A percentile compares a stretch with the other conserved stretches of the same genome.
These are phyloP conservation scores for Pangasianodon hypophthalmus DNA, from an alignment of 2,113 vertebrate genomes.

Conservation along the genomic window DNA sequence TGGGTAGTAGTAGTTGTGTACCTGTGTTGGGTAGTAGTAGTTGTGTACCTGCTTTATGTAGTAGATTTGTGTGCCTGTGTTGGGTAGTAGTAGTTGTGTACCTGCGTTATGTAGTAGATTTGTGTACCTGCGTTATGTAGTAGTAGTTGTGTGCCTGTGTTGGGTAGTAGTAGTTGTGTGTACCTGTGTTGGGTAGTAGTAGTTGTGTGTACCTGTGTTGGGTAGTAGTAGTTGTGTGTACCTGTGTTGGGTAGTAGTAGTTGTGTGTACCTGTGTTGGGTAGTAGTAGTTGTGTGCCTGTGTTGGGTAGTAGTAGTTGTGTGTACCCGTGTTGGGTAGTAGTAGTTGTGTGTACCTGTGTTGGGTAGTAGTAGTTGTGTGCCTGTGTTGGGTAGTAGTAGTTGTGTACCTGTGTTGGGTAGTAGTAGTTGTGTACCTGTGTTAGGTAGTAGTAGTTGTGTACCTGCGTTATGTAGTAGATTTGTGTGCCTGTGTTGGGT, in stretches of 20 bases:
- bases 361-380: conserved; percentile 63
- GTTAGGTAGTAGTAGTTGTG: background rate
- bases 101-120: background rate
- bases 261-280: no score
- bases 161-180: background rate
- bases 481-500: background rate
- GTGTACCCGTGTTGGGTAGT: conserved; percentile 72
- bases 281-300: background rate
- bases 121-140: background rate
- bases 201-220: conserved; percentile 75
- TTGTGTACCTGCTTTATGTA: background rate
- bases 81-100: background rate
- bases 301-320: background rate
- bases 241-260: background rate
- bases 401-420: background rate
- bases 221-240: conserved; percentile 54
- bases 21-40: conserved; percentile 67
- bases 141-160: background rate
- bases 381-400: conserved; percentile 77
- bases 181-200: background rate
- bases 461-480: conserved; percentile 78
- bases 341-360: conserved; percentile 70
- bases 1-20: conserved; percentile 28
- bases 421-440: background rate
- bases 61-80: background rate